Base-by-base conservation (phyloP, 2,113 vertebrate species). In the Tachysurus vachellii region DNA sequence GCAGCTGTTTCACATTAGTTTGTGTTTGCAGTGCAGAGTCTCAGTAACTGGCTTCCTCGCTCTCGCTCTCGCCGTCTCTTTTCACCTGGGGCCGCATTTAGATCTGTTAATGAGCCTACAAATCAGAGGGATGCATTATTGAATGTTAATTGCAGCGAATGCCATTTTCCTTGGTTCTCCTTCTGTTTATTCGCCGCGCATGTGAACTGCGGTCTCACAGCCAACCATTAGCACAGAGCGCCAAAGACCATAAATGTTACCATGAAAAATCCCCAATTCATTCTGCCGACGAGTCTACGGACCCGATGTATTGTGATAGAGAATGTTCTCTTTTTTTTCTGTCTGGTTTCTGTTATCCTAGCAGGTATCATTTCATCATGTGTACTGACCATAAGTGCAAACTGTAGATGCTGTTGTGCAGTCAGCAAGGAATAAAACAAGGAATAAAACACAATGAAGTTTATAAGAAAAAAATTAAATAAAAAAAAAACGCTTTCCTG, bases 31-130 rank as follows among this genome's bases (percentile, higher is more conserved):
- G 19, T 86, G 47, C 89, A 81, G 81, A 90, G 87, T 90, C 68
- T 89, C 80, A 61, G 90, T 85, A 88, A 57, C 85, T 90, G 80
- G 80, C 85, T 6, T 36, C 89, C 87, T 68, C 82, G 83, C 86
- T 75, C 81, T 42, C 28, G 80, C 44, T 85, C n/a, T 42, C 19
- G 9, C 85, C 82, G 85, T 75, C 77, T 42, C 31, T 84, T 53
- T 89, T 88, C 42, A 94, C 93, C 93, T 93, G 88, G 91, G 91
- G 93, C 91, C 90, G 89, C 92, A 89, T 93, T 95, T 94, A 94
- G 91, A 91, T 57, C 87, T 91, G 90, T 91, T 93, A 93, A 95
- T 94, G 94, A 94, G 91, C 57, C 36, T 26, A 14, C 91, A 93
- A 92, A 94, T 94, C 91, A 92, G 73, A 86, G 89, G 89, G 92